Evolutionary conservation across 2,113 vertebrate genomes (phyloP), one percentile per base, ranked within the genome.

Genomic region (Neomonachus schauinslandi): DNA sequence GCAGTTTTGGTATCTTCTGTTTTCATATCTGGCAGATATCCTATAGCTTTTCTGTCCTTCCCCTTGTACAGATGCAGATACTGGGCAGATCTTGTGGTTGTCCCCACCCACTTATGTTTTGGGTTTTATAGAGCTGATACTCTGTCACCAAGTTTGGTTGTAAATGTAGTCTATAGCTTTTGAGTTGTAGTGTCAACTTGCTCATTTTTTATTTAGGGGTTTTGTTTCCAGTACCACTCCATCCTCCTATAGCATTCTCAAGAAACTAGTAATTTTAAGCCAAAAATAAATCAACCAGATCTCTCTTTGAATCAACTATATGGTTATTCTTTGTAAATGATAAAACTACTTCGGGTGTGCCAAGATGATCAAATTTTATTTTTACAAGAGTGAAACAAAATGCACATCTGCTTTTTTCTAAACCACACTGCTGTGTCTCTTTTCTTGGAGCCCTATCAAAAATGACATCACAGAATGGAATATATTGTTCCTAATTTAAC

Each of bases 261-360:
- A 89, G 79, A n/a, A 93, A 79, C 16, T 91, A 28, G 39, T 51
- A 67, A 86, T 82, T 96, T 89, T 57, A 90, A 61, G 21, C 49
- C 86, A 31, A 80, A 80, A 93, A 90, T 91, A 80, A 77, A 39
- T 51, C 33, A 90, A 18, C 24, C 31, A 94, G 51, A 42, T 84
- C 49, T 61, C 55, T 95, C 67, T 96, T 89, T 83, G 65, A 74
- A 15, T 74, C 13, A 83, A 55, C 26, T 87, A 9, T 81, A 19
- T 88, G 28, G 49, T 89, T 96, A 96, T 88, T 94, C 63, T 82
- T 88, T 96, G 72, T 69, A 97, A 94, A 95, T 69, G 14, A 95
- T 59, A 53, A 69, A 93, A 88, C 26, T 95, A 53, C 53, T 57
- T 80, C 83, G 28, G 79, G 65, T 89, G 19, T 42, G 85, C 53